These are phyloP conservation scores for Cheilosia soror DNA, from an alignment of 2,888 invertebrate genomes.

Conservation along the genomic window DNA sequence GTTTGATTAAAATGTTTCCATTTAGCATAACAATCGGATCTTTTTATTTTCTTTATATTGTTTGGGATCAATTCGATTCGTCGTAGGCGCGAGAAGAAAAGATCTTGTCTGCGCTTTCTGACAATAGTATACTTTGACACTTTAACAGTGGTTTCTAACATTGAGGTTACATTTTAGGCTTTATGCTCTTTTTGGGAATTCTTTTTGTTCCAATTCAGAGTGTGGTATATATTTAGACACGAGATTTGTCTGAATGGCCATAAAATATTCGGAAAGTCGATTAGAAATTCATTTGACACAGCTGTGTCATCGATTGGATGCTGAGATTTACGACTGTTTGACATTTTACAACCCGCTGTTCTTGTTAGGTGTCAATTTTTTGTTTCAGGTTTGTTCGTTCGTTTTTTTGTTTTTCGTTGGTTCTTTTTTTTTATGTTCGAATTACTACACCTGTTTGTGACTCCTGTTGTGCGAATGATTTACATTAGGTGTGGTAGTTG, in stretches of 20 bases:
- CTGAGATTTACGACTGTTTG: constrained; percentile 61
- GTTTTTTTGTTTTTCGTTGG: not conserved
- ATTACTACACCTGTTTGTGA: constrained; percentile 55
- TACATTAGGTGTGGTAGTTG: constrained; percentile 44
- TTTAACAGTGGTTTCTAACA: constrained; percentile 25
- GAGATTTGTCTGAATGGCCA: constrained; percentile 19
- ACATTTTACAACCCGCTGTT: constrained; percentile 62
- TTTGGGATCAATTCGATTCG: constrained; percentile 21
- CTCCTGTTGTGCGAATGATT: constrained; percentile 72
- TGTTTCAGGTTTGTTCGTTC: constrained; percentile 5
- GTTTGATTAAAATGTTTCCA: constrained; percentile 53
- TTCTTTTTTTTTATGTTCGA: constrained; percentile 10
- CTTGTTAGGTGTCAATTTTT: constrained; percentile 65
- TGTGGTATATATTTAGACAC: constrained; percentile 35
- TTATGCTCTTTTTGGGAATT: constrained; percentile 23
- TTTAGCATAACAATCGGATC: constrained; percentile 49
- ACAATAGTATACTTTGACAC: constrained; percentile 41
- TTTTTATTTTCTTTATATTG: constrained; percentile 25
- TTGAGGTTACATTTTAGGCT: constrained; percentile 4
- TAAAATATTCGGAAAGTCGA: constrained; percentile 46
- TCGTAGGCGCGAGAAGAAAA: constrained; percentile 1
- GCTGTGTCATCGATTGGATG: constrained; percentile 51
- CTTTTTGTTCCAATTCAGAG: constrained; percentile 31
- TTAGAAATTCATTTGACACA: constrained; percentile 59
- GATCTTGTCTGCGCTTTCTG: constrained; percentile 19